Evolutionary conservation across 2,113 vertebrate species (phyloP), one percentile per base, ranked within the genome.

Genomic region (Guaruba guarouba): DNA sequence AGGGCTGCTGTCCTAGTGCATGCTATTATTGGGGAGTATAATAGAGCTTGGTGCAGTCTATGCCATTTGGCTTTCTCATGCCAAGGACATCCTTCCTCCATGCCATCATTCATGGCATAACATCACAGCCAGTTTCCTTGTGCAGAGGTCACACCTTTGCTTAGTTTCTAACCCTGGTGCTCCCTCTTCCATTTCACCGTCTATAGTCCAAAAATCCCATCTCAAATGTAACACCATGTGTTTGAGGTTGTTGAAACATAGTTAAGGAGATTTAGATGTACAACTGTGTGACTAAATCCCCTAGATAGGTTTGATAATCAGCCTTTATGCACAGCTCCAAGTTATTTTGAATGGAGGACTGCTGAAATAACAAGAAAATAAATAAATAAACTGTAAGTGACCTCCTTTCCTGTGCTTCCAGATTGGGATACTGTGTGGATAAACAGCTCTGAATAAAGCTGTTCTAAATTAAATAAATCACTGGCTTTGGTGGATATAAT

Each of bases 201-300:
- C n/a, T 92, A 6, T 76, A 75, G 89, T 61, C 73, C 10, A 3
- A 82, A 95, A 92, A 91, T 86, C 78, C 52, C 2, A 3, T 76
- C 70, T 82, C 49, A 27, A 86, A 1, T 88, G 93, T 78, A 88
- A 44, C 41, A 67, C 68, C 19, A 10, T 51, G 43, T 67, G 44
- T 80, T 74, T 93, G 54, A 92, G 68, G 52, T 29, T 74, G 46
- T 62, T 77, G 80, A 88, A 93, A 93, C 49, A n/a, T 13, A 11
- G 54, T 48, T 77, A 80, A 86, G 49, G 88, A 94, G 87, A 88
- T 91, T 95, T 80, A 59, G 74, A 67, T 77, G 88, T 66, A 77
- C 79, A 92, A 80, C 88, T 93, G 75, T 88, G 90, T 95, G 94
- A 70, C 90, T 92, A 81, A 94, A 71, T 86, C 88, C 55, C 43